A percentile compares a stretch with the other conserved stretches of the same genome.
These are phyloP conservation scores for Eupithecia tripunctaria DNA, from an alignment of 2,888 invertebrate genomes.

Conservation along the genomic window DNA sequence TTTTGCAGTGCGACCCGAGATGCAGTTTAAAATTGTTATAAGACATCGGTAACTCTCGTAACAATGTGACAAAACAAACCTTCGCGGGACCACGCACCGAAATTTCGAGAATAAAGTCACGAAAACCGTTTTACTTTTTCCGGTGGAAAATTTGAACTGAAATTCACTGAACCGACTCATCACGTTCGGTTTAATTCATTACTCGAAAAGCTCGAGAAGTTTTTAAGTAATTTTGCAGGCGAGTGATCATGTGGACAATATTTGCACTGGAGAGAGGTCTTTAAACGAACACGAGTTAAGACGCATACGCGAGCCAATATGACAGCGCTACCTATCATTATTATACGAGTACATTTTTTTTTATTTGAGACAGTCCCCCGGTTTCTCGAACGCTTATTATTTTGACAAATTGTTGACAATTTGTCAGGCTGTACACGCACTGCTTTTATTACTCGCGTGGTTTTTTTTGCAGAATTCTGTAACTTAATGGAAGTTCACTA, in stretches of 20 bases:
- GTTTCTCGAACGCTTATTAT: no score
- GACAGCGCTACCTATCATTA: no score
- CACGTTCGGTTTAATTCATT: slow-evolving; percentile 9
- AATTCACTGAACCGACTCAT: slow-evolving; percentile 7
- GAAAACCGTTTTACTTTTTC: not conserved
- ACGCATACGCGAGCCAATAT: no score
- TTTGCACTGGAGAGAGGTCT: not conserved
- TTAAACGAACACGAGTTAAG: not conserved
- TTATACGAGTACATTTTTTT: no score
- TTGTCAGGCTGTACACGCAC: no score
- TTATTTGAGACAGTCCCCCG: no score
- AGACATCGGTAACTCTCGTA: not conserved
- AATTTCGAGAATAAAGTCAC: slow-evolving; percentile 1
- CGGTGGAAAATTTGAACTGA: not conserved
- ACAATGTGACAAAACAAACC: not conserved
- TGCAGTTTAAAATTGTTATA: not conserved
- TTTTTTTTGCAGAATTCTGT: no score
- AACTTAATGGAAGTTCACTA: no score
- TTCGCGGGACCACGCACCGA: not conserved
- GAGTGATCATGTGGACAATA: not conserved
- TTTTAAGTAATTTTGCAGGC: not conserved
- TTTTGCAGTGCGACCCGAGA: not conserved
- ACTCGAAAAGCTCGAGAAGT: not conserved
- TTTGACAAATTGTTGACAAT: no score
- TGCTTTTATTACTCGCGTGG: no score